Base-by-base conservation (phyloP, 2,888 invertebrate species). In the Apodemia duryi region DNA sequence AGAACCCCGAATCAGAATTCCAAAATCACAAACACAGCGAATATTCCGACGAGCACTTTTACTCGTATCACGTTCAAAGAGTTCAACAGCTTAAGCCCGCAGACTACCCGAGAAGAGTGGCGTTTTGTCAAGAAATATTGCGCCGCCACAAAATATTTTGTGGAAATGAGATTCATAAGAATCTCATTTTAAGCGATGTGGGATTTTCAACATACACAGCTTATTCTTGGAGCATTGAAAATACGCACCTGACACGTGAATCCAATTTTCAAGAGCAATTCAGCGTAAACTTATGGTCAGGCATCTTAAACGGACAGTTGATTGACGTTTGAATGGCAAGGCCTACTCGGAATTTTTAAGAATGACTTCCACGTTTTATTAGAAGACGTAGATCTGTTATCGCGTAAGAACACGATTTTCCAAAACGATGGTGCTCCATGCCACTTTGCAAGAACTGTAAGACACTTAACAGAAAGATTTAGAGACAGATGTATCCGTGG, bases 161-260 rank as follows among this genome's bases (percentile, higher is more conserved):
- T 61, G 41, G 41, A 61, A 21, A 21, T 21, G 21, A 21, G 21
- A 21, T 21, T 21, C 61, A n/a, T 38, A 61, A 38, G 61, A 61
- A 38, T 61, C 41, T n/a, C 41, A 61, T 38, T 61, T 41, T 10
- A 61, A 41, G 13, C 38, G n/a, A 21, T 61, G 38, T 38, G 61
- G 21, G 21, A 21, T 21, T 35, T 61, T 61, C 38, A 61, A 61
- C n/a, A 41, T 41, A n/a, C 61, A 61, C 41, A 49, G 38, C 38
- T 41, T 38, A 61, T 38, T 61, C 61, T 35, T 61, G 38, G 38
- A 61, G n/a, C 41, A 61, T 61, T 38, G 61, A 61, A 41, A 61
- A 61, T 61, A 38, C 21, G 21, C 61, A 61, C 61, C 61, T 61
- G 38, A 61, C 61, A 61, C 49, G 49, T 49, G 49, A 49, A 9